These are phyloP conservation scores for Sinocyclocheilus grahami DNA, from an alignment of 2,113 vertebrate species.

Conservation along the genomic window DNA sequence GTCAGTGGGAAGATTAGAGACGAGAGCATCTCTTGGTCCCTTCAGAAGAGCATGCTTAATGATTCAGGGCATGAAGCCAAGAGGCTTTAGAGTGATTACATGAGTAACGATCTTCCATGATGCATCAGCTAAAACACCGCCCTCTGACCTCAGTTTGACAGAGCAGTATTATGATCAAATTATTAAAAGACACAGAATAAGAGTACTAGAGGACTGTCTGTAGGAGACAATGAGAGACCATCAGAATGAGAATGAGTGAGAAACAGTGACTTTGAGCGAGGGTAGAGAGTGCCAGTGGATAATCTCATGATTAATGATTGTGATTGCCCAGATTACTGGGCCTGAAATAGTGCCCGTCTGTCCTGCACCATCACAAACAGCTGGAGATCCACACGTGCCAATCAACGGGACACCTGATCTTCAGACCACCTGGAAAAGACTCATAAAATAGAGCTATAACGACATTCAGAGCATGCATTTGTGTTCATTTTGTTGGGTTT, in stretches of 20 bases:
- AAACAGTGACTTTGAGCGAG: no score
- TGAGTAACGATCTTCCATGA: neutral
- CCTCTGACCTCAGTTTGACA: neutral
- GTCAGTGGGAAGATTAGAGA: neutral
- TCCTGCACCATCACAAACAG: no score
- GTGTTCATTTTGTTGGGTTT: neutral
- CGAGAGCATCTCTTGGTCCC: neutral
- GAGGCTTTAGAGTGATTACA: neutral
- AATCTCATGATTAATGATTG: no score
- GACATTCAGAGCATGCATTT: neutral
- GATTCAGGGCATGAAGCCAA: neutral
- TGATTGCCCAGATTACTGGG: no score
- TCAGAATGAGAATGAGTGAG: no score
- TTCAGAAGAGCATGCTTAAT: neutral
- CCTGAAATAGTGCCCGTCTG: no score
- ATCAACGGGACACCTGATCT: neutral
- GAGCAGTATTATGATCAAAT: neutral
- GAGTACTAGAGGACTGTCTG: neutral
- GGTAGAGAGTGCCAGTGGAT: no score
- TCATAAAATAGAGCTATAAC: neutral
- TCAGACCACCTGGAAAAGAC: neutral
- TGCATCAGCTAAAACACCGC: neutral
- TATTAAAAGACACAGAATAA: neutral
- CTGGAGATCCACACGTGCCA: slow-evolving; percentile 7
- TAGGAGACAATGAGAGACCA: neutral